Conservation (phyloP, 2,888 invertebrate species). For the Subacronicta megacephala region DNA sequence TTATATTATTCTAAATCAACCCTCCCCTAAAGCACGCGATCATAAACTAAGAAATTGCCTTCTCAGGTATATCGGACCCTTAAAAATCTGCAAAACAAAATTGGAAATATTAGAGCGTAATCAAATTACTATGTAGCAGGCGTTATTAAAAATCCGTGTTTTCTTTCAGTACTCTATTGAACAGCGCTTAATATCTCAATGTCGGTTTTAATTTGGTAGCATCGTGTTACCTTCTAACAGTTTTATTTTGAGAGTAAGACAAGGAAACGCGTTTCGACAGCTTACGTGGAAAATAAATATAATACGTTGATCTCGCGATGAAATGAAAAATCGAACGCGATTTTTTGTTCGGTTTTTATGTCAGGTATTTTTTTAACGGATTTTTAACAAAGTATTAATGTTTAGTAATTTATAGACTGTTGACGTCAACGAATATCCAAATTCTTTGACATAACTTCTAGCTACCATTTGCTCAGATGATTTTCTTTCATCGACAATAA, state of each 20-base stretch:
- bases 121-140: constrained; percentile 65
- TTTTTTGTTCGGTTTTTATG: constrained; percentile 10
- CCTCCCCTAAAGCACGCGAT: constrained; percentile 15
- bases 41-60: constrained; percentile 18
- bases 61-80: constrained; percentile 9
- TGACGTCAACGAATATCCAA: not conserved
- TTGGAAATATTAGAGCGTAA: constrained; percentile 58
- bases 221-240: constrained; percentile 86
- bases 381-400: not conserved
- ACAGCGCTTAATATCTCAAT: constrained; percentile 87
- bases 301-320: constrained; percentile 64
- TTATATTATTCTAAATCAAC: constrained; percentile 11
- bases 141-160: constrained; percentile 63
- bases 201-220: constrained; percentile 88
- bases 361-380: not conserved
- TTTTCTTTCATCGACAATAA: no score
- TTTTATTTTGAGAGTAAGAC: constrained; percentile 81
- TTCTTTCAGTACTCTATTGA: constrained; percentile 63
- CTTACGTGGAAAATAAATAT: constrained; percentile 65
- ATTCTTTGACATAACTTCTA: not conserved
- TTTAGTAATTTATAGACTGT: not conserved
- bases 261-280: constrained; percentile 83
- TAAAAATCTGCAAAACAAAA: constrained; percentile 36
- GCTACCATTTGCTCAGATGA: not conserved
- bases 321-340: constrained; percentile 57